Percentiles rank a stretch among this genome's conserved stretches.
phyloP scores from a whole-genome alignment of 2,113 vertebrate species.

The Nettapus auritus region DNA sequence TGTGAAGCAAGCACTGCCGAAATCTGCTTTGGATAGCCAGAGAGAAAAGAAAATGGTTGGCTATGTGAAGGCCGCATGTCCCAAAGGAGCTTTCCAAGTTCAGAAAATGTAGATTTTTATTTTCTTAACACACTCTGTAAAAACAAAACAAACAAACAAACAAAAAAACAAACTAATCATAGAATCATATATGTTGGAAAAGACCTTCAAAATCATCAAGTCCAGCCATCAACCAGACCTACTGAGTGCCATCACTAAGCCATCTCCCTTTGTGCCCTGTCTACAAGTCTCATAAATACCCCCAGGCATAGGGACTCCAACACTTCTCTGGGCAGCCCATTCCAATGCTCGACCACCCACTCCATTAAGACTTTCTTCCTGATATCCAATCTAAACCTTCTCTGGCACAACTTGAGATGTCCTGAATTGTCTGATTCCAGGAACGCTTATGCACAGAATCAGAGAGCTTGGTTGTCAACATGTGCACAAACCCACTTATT shows the following conservation, averaged over 20 bases:
- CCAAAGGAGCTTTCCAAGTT: neutral
- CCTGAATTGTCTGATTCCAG: neutral
- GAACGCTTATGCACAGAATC: neutral
- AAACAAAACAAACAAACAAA: too few relatives aligned
- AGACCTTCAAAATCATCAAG: neutral
- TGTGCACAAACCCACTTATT: neutral
- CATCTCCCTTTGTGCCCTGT: neutral
- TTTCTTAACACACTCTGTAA: neutral
- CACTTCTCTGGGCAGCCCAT: neutral
- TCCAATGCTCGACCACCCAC: neutral
- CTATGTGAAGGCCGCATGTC: neutral
- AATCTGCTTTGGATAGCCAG: neutral
- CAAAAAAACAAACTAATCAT: too few relatives aligned
- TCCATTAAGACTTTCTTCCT: neutral
- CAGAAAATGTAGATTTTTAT: slow-evolving; percentile 21
- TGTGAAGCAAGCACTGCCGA: neutral
- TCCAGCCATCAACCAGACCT: neutral
- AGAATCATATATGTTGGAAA: neutral
- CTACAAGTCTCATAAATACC: neutral
- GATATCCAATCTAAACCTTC: neutral
- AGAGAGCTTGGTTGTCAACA: neutral
- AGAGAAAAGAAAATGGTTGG: neutral
- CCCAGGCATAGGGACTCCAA: neutral
- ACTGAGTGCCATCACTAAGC: neutral
- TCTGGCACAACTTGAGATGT: neutral